Percentiles rank a stretch among this genome's conserved stretches.
These are phyloP conservation scores for Nebria ingens DNA, from an alignment of 1,140 invertebrate genomes.

Conservation along the genomic window DNA sequence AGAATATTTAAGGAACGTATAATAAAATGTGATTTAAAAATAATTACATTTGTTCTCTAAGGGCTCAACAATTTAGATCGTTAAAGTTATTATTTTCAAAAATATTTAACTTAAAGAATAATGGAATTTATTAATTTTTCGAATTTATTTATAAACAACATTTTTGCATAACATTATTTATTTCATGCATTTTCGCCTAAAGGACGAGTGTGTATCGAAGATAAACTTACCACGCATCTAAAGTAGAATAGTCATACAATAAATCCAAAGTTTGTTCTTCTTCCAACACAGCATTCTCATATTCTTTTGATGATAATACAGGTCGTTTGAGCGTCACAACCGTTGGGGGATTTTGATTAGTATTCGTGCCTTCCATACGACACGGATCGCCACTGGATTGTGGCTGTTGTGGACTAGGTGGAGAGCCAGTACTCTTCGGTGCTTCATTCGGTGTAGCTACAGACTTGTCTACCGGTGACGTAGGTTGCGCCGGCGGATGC, in stretches of 20 bases:
- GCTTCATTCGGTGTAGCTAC: constrained; percentile 24
- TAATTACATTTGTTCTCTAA: not conserved
- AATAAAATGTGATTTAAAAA: not conserved
- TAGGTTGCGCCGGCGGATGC: constrained; percentile 21
- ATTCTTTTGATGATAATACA: constrained; percentile 56
- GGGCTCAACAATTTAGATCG: too few relatives aligned
- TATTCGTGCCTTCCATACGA: constrained; percentile 15
- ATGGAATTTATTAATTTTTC: too few relatives aligned
- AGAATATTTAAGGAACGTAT: not conserved
- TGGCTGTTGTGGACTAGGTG: constrained; percentile 2
- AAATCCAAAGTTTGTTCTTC: constrained; percentile 70
- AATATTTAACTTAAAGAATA: too few relatives aligned
- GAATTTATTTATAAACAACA: too few relatives aligned
- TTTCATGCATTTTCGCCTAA: too few relatives aligned
- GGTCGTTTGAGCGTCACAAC: constrained; percentile 52
- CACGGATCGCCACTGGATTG: constrained; percentile 1
- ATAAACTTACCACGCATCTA: constrained; percentile 68
- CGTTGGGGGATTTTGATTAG: constrained; percentile 15
- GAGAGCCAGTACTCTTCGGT: constrained; percentile 32
- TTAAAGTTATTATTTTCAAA: too few relatives aligned
- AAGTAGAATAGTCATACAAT: constrained; percentile 78
- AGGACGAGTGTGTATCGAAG: not conserved
- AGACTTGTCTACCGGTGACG: constrained; percentile 17
- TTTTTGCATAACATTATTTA: too few relatives aligned
- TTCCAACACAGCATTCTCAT: constrained; percentile 61